Evolutionary conservation across 2,888 invertebrate genomes (phyloP), one percentile per base, ranked within the genome.

Genomic region (Drosophila tanythrix): DNA sequence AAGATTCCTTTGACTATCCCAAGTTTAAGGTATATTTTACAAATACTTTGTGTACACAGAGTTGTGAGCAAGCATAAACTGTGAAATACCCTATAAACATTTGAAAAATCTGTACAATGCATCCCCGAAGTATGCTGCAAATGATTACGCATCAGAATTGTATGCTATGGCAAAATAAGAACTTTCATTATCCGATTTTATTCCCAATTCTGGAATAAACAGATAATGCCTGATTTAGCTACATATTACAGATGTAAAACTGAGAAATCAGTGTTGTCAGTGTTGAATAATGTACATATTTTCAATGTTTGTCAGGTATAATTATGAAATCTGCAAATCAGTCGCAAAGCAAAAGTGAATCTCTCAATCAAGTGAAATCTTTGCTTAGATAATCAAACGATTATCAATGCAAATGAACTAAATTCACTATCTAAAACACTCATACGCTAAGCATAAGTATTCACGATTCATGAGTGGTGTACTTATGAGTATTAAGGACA

Each of bases 401-500:
- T 25, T 40, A 27, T 27, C 8, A 36, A 31, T 38, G 2, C 27
- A 18, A 15, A 33, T 55, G 8, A 13, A 55, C 18, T 21, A 21
- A 21, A 25, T 48, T 8, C 21, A 8, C 25, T 15, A 46, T 46
- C 46, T 15, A 15, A 4, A 46, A 43, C 43, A 43, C 43, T 43
- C 43, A 21, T 21, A 21, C 5, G 2, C 2, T 5, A 11, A 43
- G 43, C 5, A 43, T 33, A 27, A 15, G 25, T 38, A 27, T n/a
- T 56, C 7, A 21, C 21, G 27, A 69, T 27, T 56, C 7, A 27
- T 27, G 31, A 69, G 43, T 48, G 29, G 21, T n/a, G 35, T 53
- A 25, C 21, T 46, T 21, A 66, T 48, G 48, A 43, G 36, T 55
- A 79, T 79, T 83, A 85, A 88, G 88, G 90, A 90, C 90, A 90